phyloP scores from a whole-genome alignment of 2,888 invertebrate species.

The Eutolmus rufibarbis region DNA sequence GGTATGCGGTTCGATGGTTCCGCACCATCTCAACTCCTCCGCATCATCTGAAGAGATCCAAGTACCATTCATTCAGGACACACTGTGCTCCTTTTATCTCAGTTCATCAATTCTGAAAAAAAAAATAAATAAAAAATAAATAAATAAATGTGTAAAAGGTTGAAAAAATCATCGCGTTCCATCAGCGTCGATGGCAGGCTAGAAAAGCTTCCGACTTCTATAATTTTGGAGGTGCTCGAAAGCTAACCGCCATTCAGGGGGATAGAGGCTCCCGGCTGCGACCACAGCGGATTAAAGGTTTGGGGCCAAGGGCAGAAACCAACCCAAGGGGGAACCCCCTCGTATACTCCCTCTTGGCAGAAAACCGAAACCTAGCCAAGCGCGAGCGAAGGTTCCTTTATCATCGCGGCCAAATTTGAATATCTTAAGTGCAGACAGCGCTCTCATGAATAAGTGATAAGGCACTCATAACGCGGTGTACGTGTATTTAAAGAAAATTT shows the following conservation, averaged over 20 bases:
- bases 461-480: constrained; percentile 31
- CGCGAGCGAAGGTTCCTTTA: constrained; percentile 22
- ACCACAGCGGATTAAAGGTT: background rate
- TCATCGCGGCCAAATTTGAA: constrained; percentile 35
- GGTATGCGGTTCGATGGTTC: constrained; percentile 1
- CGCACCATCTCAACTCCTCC: too few relatives aligned
- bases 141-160: background rate
- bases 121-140: background rate
- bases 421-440: constrained; percentile 41
- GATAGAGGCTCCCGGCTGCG: background rate
- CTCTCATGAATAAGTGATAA: constrained; percentile 42
- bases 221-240: constrained; percentile 1
- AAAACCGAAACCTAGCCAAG: background rate
- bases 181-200: constrained; percentile 15
- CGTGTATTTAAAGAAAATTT: constrained; percentile 40
- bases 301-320: background rate
- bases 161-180: constrained; percentile 33
- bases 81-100: constrained; percentile 13
- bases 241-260: background rate
- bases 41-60: background rate
- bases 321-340: background rate
- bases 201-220: background rate
- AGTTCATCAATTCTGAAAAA: background rate
- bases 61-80: background rate
- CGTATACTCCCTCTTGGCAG: background rate